These are phyloP conservation scores for Prunella strophiata DNA, from an alignment of 2,797 vertebrate species.

Conservation along the genomic window DNA sequence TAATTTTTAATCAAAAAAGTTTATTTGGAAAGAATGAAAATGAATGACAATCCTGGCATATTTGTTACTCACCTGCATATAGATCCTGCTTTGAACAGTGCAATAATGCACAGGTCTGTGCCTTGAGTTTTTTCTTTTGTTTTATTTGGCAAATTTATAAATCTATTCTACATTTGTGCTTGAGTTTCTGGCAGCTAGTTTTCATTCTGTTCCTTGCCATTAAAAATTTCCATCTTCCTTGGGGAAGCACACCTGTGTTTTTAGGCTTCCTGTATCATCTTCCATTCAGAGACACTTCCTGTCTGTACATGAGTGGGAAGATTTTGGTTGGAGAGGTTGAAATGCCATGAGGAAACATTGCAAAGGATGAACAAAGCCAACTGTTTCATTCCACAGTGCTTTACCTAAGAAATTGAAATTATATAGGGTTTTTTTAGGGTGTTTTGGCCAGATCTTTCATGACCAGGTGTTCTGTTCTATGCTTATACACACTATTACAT, in stretches of 20 bases:
- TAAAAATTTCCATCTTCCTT: neutral
- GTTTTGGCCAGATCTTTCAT: neutral
- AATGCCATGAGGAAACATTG: neutral
- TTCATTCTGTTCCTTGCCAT: neutral
- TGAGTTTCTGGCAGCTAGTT: slow-evolving; percentile 36
- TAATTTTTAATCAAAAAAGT: neutral
- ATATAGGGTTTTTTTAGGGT: neutral
- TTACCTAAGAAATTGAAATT: neutral
- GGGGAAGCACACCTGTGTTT: neutral
- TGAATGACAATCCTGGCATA: neutral
- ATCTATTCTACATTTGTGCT: slow-evolving; percentile 38
- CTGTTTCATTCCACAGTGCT: neutral
- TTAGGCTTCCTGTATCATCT: neutral
- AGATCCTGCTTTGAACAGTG: neutral
- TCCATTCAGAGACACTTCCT: neutral
- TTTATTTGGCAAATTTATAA: neutral
- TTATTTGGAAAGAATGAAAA: neutral
- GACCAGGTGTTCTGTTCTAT: slow-evolving; percentile 5
- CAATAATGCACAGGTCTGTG: neutral
- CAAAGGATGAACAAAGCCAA: neutral
- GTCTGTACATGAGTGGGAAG: neutral
- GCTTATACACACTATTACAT: neutral
- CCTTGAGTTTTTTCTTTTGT: neutral
- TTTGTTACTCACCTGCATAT: neutral
- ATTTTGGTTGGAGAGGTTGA: neutral